Percentiles rank a stretch among this genome's conserved stretches.
Conservation (phyloP, 92 coral and sea anemone genomes). For the Virgularia gustaviana region DNA sequence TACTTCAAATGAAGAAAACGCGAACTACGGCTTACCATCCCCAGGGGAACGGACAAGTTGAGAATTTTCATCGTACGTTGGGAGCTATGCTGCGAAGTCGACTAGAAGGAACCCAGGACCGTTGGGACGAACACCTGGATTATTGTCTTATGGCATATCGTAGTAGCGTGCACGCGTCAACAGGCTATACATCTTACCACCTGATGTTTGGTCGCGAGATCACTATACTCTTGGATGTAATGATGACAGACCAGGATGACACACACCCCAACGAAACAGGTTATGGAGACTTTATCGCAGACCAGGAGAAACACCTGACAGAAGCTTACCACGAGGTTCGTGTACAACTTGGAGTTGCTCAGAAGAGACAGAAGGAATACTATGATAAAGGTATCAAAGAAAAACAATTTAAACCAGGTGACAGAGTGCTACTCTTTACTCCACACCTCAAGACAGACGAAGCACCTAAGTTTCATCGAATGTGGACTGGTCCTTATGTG, state of each 20-base stretch:
- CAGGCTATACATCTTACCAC: conserved; percentile 41
- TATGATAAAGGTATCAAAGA: conserved; percentile 18
- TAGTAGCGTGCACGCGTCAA: conserved; percentile 41
- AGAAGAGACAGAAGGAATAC: conserved; percentile 10
- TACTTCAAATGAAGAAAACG: conserved; percentile 50
- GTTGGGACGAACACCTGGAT: conserved; percentile 56
- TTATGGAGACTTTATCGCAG: conserved; percentile 42
- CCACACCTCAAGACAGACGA: conserved; percentile 41
- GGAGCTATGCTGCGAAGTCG: conserved; percentile 27
- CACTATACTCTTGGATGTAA: conserved; percentile 52
- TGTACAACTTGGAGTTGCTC: neutral
- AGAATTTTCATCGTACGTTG: conserved; percentile 23
- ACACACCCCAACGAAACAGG: conserved; percentile 23
- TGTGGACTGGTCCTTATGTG: conserved; percentile 52
- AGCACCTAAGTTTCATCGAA: conserved; percentile 47
- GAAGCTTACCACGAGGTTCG: conserved; percentile 51
- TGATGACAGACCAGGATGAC: conserved; percentile 36
- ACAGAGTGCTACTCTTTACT: conserved; percentile 19
- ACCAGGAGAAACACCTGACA: conserved; percentile 21
- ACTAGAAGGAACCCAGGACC: conserved; percentile 24
- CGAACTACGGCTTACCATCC: conserved; percentile 48
- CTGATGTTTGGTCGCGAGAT: conserved; percentile 51
- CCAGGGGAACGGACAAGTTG: conserved; percentile 50
- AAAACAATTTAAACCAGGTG: neutral
- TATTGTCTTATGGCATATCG: conserved; percentile 48